Evolutionary conservation across 2,888 invertebrate species (phyloP).

Genomic region (Cheilosia grossa): DNA sequence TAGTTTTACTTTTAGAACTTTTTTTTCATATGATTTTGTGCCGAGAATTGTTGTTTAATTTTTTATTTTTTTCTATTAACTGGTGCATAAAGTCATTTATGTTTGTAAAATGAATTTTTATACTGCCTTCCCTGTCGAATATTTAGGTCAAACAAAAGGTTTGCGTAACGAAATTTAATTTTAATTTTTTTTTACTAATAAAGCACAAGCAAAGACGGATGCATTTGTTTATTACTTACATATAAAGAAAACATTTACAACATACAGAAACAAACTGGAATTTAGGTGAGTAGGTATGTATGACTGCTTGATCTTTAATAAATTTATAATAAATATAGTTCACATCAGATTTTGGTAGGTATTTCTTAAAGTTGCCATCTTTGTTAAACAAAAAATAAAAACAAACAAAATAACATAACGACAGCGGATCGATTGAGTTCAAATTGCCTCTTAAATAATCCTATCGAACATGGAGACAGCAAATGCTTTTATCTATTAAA

Average conservation of each 20-base stretch:
- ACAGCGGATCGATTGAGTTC: no score
- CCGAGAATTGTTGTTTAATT: slow-evolving; percentile 30
- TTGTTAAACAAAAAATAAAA: no score
- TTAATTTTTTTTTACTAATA: slow-evolving; percentile 14
- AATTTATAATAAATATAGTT: no score
- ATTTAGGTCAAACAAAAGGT: neutral
- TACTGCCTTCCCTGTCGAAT: neutral
- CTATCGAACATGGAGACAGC: no score
- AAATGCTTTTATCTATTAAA: no score
- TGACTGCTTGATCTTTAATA: neutral
- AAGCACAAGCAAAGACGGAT: slow-evolving; percentile 55
- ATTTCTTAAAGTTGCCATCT: no score
- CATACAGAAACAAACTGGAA: neutral
- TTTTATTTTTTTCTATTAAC: slow-evolving; percentile 9
- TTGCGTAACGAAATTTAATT: neutral
- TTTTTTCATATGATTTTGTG: slow-evolving; percentile 33
- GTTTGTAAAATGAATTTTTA: slow-evolving; percentile 22
- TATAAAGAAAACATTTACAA: neutral
- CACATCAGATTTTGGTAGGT: no score
- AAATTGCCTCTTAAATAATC: no score
- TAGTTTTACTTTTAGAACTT: slow-evolving; percentile 43
- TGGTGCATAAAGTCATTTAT: slow-evolving; percentile 37
- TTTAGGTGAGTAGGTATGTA: neutral
- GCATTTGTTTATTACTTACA: neutral
- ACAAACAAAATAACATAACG: no score